Base-by-base conservation (phyloP, 2,797 vertebrate species). In the Choloepus didactylus region DNA sequence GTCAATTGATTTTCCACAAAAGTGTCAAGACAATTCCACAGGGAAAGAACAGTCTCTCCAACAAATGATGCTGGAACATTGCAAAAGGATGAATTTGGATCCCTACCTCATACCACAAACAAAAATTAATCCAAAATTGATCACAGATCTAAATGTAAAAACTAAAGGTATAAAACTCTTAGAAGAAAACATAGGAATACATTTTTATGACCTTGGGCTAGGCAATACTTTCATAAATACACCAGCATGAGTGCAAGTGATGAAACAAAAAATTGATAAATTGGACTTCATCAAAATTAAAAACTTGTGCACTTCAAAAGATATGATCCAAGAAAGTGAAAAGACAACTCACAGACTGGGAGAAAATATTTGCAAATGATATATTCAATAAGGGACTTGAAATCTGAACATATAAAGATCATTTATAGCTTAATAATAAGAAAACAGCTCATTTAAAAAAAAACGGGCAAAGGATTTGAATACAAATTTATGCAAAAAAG, bases 351-450 rank as follows among this genome's bases (percentile, higher is more conserved):
- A 27, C 31, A 85, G 31, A 89, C n/a, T 5, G 80, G 35, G 41
- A 88, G 64, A 95, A 81, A 89, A 92, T 87, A 88, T 69, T 80
- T 94, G 41, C 18, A 66, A 80, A 64, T 89, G 25, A 51, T 79
- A 14, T 77, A 66, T 79, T 11, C n/a, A 82, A 51, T 84, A 93
- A 70, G 44, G 72, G 49, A 85, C 54, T 87, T 76, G 60, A 41
- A 54, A 59, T 60, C 35, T 44, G 59, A 51, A 81, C 12, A 56
- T 89, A 44, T 29, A 66, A 51, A 60, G 27, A 83, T 5, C 44
- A 80, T 35, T 83, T 89, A 54, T 10, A 93, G 59, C 23, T 93
- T 27, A 76, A 3, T 44, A 81, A 54, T 73, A 83, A 70, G 6
- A 82, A 56, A 29, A 82, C 41, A 69, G 51, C 27, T 23, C 6